Base-by-base conservation (phyloP, 2,888 invertebrate species). In the Pteria penguin region DNA sequence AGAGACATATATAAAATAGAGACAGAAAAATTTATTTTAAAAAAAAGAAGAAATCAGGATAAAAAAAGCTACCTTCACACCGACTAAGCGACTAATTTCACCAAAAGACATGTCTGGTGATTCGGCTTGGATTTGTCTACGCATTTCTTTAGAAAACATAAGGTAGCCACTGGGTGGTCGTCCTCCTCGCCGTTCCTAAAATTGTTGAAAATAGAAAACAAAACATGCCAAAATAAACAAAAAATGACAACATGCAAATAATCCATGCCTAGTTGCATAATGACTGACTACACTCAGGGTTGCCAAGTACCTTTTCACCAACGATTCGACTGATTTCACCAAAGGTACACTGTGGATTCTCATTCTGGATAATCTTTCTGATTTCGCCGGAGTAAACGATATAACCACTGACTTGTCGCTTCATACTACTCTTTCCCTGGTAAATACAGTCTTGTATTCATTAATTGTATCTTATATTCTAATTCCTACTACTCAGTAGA, bases 321-420 rank as follows among this genome's bases (percentile, higher is more conserved):
- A 96, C 95, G 88, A 95, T 94, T 87, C 95, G 94, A 91, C 95
- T 95, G 87, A 95, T 95, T 93, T 96, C 94, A 89, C 99, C 99
- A 92, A 99, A 99, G 3, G 96, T 95, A 72, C 96, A 95, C 78
- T 97, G 97, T 0, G 99, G 99, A 93, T 99, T 97, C 90, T 96
- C 97, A 86, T 96, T 96, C 81, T 97, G 96, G 82, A 99, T 96
- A 70, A 95, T 95, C 92, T 97, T 97, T 72, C 99, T 94, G 63
- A 97, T 96, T 93, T 99, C 99, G 89, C 98, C 96, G 57, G 99
- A 98, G 93, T 98, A 99, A 77, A 99, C 94, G 85, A 99, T 99
- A 93, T 99, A 99, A 8, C 99, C 99, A 77, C 98, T 98, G 27
- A 90, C 88, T 76, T 90, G 89, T 61, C 88, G 84, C 63, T 88